Percentiles rank a stretch among this genome's conserved stretches.
Conservation (phyloP, 2,113 vertebrate species). For the Nannospalax galili region DNA sequence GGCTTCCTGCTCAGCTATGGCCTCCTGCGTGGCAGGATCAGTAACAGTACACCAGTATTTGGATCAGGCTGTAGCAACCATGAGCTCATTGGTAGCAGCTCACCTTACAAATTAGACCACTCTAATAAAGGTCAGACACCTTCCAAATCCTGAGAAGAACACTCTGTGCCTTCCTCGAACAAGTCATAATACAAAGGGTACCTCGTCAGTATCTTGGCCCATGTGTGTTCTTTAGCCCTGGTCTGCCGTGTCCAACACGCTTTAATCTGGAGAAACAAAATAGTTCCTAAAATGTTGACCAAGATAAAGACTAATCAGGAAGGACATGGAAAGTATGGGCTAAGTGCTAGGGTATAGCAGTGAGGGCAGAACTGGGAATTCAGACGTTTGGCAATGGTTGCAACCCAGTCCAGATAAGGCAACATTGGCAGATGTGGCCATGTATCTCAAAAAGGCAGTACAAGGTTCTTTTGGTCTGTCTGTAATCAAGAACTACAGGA, state of each 20-base stretch:
- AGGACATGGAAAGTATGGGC: conserved; percentile 9
- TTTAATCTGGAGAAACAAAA: neutral
- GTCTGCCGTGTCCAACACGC: too few species aligned
- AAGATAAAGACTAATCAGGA: neutral
- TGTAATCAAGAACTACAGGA: neutral
- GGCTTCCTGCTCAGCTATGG: neutral
- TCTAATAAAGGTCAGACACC: neutral
- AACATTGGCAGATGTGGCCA: neutral
- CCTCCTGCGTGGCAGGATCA: neutral
- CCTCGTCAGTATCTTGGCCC: neutral
- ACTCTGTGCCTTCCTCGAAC: neutral
- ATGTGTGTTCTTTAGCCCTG: neutral
- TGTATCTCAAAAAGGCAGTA: neutral
- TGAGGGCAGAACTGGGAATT: neutral
- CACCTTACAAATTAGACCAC: neutral
- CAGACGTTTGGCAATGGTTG: neutral
- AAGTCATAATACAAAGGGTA: rapidly evolving
- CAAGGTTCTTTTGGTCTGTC: neutral
- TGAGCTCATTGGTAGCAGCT: neutral
- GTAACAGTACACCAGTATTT: neutral
- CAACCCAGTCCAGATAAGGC: neutral
- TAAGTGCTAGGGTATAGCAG: neutral
- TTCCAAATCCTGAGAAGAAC: neutral
- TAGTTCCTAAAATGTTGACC: neutral
- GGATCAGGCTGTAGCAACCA: neutral